These are phyloP conservation scores for Tyria jacobaeae DNA, from an alignment of 2,888 invertebrate genomes.

Conservation along the genomic window DNA sequence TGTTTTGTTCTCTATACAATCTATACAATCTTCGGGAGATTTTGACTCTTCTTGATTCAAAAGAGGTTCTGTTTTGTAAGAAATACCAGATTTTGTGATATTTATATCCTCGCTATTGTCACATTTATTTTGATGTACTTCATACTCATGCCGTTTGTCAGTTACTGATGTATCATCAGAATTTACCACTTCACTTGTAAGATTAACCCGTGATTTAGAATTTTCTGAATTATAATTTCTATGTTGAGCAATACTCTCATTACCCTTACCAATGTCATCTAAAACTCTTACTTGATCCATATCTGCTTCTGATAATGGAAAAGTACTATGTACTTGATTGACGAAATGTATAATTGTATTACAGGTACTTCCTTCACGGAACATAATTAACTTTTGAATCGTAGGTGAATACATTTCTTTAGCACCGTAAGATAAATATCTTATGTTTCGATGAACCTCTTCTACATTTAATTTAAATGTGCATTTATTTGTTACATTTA, in stretches of 20 bases:
- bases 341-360: not conserved
- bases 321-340: not conserved
- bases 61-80: not conserved
- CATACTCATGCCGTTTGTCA: not conserved
- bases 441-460: not conserved
- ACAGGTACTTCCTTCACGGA: slow-evolving; percentile 54
- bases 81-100: not conserved
- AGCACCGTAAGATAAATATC: slow-evolving; percentile 35
- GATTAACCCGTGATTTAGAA: not conserved
- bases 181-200: not conserved
- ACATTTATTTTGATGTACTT: not conserved
- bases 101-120: not conserved
- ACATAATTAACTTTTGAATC: slow-evolving; percentile 70
- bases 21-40: no score
- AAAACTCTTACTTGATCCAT: not conserved
- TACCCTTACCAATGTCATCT: not conserved
- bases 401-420: slow-evolving; percentile 72
- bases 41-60: slow-evolving; percentile 1
- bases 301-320: slow-evolving; percentile 2
- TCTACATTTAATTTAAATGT: not conserved
- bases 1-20: no score
- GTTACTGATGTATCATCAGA: not conserved
- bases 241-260: not conserved
- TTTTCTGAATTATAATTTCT: not conserved
- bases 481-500: not conserved